Conservation (phyloP, 2,113 vertebrate species). For the Platichthys flesus region DNA sequence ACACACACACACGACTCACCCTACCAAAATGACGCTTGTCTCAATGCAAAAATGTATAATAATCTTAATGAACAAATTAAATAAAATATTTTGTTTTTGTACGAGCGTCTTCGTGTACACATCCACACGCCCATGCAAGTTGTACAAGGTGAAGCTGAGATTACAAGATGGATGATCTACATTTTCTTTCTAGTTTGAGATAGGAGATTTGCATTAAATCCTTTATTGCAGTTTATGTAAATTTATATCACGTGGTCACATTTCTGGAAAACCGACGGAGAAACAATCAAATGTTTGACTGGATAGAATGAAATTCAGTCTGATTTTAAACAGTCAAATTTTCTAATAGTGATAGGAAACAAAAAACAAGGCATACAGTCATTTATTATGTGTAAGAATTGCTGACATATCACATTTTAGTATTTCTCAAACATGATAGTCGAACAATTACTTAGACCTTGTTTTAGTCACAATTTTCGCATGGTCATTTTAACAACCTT, state of each 20-base stretch:
- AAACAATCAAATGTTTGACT: no score
- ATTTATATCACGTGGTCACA: no score
- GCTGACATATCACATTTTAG: not conserved
- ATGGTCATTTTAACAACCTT: slow-evolving; percentile 21
- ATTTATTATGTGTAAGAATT: not conserved
- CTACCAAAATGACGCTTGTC: slow-evolving; percentile 78
- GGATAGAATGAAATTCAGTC: no score
- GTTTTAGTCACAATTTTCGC: not conserved
- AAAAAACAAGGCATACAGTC: no score
- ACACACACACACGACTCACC: slow-evolving; percentile 37
- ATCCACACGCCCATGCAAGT: not conserved
- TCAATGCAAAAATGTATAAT: slow-evolving; percentile 79
- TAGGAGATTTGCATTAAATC: no score
- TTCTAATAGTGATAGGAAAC: no score
- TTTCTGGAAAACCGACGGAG: no score
- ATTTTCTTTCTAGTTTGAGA: not conserved
- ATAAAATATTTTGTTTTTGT: slow-evolving; percentile 82
- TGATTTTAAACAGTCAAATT: no score
- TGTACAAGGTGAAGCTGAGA: not conserved
- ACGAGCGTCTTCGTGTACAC: slow-evolving; percentile 12
- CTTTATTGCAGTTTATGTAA: no score
- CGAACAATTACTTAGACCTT: no score
- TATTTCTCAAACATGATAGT: not conserved
- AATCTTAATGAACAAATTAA: slow-evolving; percentile 69
- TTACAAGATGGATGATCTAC: not conserved